Evolutionary conservation across 64 coral and sea anemone genomes (phyloP).

Genomic region (Catalaphyllia jardinei): DNA sequence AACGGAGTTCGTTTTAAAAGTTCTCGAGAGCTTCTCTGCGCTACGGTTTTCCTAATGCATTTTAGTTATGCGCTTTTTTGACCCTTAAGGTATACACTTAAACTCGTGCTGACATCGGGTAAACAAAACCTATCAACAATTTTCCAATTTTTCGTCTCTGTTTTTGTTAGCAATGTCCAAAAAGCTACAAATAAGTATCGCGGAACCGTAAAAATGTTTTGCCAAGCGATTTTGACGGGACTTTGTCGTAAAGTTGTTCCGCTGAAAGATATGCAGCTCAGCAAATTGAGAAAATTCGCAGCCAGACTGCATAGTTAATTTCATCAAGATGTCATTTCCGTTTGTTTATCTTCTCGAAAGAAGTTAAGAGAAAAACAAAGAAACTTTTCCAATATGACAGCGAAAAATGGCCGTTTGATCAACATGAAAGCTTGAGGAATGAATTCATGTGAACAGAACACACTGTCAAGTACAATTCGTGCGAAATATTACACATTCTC

Average conservation of each 20-base stretch:
- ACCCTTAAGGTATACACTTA: background rate
- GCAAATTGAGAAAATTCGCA: no score
- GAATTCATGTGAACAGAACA: no score
- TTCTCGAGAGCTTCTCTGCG: background rate
- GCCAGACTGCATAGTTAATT: background rate
- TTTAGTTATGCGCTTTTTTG: background rate
- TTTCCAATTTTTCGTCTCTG: background rate
- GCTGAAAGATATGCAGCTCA: no score
- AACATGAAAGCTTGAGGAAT: no score
- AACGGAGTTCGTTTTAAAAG: background rate
- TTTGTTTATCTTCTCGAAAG: background rate
- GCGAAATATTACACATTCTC: background rate
- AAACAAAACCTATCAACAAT: background rate
- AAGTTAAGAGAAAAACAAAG: background rate
- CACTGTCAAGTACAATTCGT: no score
- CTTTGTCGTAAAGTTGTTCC: background rate
- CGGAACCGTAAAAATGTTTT: background rate
- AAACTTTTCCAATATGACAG: background rate
- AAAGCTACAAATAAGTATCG: background rate
- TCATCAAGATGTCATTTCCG: slow-evolving; percentile 2
- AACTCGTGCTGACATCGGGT: slow-evolving; percentile 21
- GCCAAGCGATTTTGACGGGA: background rate
- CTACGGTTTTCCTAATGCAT: background rate
- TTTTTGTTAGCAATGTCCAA: background rate
- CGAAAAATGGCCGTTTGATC: background rate